Evolutionary conservation across 2,888 invertebrate genomes (phyloP).

Genomic region (Netelia virgata): DNA sequence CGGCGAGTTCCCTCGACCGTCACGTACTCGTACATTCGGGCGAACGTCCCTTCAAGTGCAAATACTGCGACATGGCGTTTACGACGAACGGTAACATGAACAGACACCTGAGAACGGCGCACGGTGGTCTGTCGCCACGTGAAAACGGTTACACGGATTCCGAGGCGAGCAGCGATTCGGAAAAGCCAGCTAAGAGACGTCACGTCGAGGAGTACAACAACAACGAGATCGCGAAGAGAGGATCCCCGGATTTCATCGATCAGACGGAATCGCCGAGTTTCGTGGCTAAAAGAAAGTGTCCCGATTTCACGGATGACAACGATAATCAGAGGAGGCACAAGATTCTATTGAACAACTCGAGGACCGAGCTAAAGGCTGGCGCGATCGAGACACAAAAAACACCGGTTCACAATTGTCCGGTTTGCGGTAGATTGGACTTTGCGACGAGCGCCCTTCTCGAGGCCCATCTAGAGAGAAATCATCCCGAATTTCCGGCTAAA

Average conservation of each 20-base stretch:
- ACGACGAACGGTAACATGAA: constrained; percentile 95
- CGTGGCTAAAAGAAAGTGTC: constrained; percentile 75
- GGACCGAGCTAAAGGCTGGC: constrained; percentile 79
- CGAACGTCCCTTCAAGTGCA: constrained; percentile 92
- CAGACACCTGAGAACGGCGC: constrained; percentile 90
- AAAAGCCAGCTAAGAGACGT: constrained; percentile 72
- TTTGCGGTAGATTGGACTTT: constrained; percentile 89
- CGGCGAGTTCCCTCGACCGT: constrained; percentile 92
- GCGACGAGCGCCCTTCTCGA: constrained; percentile 87
- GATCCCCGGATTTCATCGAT: constrained; percentile 73
- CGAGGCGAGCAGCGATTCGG: constrained; percentile 80
- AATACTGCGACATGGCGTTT: constrained; percentile 92
- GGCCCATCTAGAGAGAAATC: constrained; percentile 88
- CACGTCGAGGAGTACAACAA: constrained; percentile 86
- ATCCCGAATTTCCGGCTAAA: constrained; percentile 89
- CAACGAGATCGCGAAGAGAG: constrained; percentile 86
- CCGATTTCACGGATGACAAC: constrained; percentile 72
- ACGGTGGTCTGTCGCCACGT: constrained; percentile 75
- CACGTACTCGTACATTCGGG: constrained; percentile 93
- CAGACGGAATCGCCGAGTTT: constrained; percentile 56
- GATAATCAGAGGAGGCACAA: constrained; percentile 76
- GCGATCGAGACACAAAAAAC: constrained; percentile 32
- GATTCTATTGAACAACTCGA: constrained; percentile 78
- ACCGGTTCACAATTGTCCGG: constrained; percentile 86
- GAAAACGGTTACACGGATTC: constrained; percentile 79